Evolutionary conservation across 2,797 vertebrate genomes (phyloP).

Genomic region (Rhinogobio ventralis): DNA sequence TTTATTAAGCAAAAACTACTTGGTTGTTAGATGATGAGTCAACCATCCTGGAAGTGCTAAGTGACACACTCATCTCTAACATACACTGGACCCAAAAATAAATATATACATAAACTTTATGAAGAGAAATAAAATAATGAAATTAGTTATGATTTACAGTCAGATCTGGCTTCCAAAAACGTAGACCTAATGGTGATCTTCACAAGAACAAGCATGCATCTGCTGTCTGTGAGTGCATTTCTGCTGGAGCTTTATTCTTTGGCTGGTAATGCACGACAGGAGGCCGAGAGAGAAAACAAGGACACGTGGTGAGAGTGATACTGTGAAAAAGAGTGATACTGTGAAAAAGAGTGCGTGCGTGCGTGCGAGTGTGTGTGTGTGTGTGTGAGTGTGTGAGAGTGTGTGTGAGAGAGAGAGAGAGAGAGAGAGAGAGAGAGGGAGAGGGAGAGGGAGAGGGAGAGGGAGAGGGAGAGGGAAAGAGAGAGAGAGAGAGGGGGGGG

Average conservation of each 20-base stretch:
- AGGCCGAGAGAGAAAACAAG: constrained; percentile 31
- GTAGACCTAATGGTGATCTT: constrained; percentile 24
- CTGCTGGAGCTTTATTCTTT: constrained; percentile 22
- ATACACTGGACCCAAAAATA: not conserved
- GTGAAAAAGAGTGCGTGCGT: not conserved
- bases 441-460: not conserved
- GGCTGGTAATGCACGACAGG: constrained; percentile 17
- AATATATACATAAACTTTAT: too few relatives aligned
- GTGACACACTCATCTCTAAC: not conserved
- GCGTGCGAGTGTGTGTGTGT: too few relatives aligned
- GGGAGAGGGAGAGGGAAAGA: not conserved
- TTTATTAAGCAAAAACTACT: not conserved
- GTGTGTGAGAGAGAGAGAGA: too few relatives aligned
- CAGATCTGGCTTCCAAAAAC: not conserved
- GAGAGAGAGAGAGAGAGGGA: not conserved
- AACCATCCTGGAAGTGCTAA: not conserved
- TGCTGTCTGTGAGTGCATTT: constrained; percentile 36
- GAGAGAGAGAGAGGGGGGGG: not conserved
- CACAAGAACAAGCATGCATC: constrained; percentile 50
- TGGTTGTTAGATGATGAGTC: not conserved
- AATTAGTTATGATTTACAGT: not conserved
- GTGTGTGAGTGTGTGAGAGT: not conserved
- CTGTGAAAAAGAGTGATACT: not conserved
- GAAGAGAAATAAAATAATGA: not conserved
- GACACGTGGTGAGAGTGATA: not conserved